These are phyloP conservation scores for Rhinatrema bivittatum DNA, from an alignment of 2,797 vertebrate genomes.

Conservation along the genomic window DNA sequence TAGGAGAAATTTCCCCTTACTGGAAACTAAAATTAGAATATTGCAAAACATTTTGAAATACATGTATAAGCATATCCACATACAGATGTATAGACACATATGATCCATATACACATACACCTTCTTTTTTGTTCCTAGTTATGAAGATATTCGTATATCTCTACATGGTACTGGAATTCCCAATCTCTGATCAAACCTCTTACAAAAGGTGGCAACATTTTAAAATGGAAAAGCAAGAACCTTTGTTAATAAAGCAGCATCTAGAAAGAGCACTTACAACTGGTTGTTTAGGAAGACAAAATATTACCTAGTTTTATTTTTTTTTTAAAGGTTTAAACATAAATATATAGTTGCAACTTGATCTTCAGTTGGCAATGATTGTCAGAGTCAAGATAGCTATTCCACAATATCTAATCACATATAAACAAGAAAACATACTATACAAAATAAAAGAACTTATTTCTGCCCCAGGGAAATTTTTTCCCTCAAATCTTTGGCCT, in stretches of 20 bases:
- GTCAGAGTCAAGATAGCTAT: conserved; percentile 53
- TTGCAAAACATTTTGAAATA: no score
- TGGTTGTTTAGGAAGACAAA: conserved; percentile 37
- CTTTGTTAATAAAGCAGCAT: conserved; percentile 21
- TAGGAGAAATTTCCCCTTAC: no score
- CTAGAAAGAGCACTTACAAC: conserved; percentile 44
- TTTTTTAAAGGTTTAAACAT: conserved; percentile 54
- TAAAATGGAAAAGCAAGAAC: conserved; percentile 34
- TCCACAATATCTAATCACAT: conserved; percentile 47
- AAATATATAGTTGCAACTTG: conserved; percentile 67
- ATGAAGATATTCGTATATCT: conserved; percentile 31
- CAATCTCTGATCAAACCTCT: conserved; percentile 28
- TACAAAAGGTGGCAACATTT: conserved; percentile 29
- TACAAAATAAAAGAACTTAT: conserved; percentile 39
- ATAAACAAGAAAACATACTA: conserved; percentile 41
- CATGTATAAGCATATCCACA: no score
- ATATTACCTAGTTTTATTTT: conserved; percentile 47
- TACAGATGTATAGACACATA: no score
- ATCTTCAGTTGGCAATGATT: conserved; percentile 65
- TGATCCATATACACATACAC: no score
- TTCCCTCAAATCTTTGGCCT: conserved; percentile 59
- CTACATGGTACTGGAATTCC: conserved; percentile 29
- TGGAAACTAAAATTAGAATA: no score
- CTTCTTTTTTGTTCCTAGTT: no score
- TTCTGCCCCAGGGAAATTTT: conserved; percentile 41